Evolutionary conservation across 2,888 invertebrate genomes (phyloP).

Genomic region (Clusia tigrina): DNA sequence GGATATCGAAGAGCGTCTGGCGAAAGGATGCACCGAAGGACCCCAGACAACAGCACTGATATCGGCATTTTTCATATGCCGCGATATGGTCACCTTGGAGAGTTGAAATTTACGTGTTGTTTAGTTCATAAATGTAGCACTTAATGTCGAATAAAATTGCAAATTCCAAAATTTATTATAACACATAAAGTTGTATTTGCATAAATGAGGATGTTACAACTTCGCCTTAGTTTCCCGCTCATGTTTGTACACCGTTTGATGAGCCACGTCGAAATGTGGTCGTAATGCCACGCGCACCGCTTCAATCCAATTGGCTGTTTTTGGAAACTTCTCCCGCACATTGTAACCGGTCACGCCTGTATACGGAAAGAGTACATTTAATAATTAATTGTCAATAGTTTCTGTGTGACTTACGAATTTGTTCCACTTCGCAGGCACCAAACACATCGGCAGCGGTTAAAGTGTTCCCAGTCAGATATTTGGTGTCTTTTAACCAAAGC

Average conservation of each 20-base stretch:
- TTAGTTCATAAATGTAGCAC: not conserved
- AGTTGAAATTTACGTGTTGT: constrained; percentile 34
- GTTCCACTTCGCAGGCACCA: constrained; percentile 77
- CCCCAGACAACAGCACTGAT: constrained; percentile 90
- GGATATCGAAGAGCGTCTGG: constrained; percentile 85
- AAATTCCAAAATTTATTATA: no score
- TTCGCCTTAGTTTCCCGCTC: constrained; percentile 27
- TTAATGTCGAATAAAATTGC: not conserved
- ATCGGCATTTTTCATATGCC: constrained; percentile 83
- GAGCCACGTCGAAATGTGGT: constrained; percentile 72
- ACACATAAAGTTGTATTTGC: not conserved
- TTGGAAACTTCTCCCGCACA: constrained; percentile 67
- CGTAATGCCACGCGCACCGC: constrained; percentile 68
- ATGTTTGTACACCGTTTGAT: constrained; percentile 43
- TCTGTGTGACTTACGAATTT: constrained; percentile 71
- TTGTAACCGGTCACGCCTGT: constrained; percentile 73
- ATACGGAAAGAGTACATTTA: not conserved
- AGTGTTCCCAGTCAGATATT: constrained; percentile 67
- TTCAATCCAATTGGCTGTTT: constrained; percentile 70
- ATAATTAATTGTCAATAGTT: not conserved
- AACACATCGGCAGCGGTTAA: constrained; percentile 75
- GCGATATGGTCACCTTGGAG: constrained; percentile 67
- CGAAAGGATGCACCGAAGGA: constrained; percentile 88
- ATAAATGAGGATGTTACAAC: not conserved
- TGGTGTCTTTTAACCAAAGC: constrained; percentile 66